Conservation (phyloP, 2,797 vertebrate genomes). For the Leptatherina wallacei region DNA sequence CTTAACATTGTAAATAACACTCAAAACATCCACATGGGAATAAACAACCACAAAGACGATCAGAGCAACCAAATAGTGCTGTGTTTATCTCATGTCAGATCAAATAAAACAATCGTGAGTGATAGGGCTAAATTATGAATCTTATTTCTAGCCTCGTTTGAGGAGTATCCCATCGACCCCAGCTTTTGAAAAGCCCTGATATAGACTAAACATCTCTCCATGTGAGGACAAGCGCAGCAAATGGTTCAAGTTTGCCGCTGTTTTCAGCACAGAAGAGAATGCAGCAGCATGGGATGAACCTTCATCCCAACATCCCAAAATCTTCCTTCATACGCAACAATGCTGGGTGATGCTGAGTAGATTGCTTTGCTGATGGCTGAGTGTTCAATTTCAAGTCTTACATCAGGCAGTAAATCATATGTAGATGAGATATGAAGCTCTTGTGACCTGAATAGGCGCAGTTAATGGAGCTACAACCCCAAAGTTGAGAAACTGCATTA, state of each 20-base stretch:
- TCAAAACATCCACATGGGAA: background rate
- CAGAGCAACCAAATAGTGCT: background rate
- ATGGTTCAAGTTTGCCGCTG: background rate
- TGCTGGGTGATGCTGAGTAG: background rate
- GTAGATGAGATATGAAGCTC: background rate
- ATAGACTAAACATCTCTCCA: background rate
- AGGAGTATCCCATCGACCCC: background rate
- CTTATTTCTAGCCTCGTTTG: background rate
- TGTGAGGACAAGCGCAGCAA: background rate
- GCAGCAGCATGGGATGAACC: background rate
- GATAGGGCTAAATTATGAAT: no score
- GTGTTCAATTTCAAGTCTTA: background rate
- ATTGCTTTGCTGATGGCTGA: background rate
- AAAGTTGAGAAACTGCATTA: no score
- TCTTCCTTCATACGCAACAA: background rate
- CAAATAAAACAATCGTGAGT: no score
- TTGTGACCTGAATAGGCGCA: background rate
- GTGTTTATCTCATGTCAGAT: no score
- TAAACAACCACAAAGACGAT: background rate
- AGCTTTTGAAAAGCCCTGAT: background rate
- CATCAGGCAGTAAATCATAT: background rate
- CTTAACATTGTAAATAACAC: background rate
- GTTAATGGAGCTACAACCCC: background rate
- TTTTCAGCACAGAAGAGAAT: background rate
- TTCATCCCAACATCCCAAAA: background rate